Base-by-base conservation (phyloP, 2,797 vertebrate species). In the Dicrostonyx torquatus region DNA sequence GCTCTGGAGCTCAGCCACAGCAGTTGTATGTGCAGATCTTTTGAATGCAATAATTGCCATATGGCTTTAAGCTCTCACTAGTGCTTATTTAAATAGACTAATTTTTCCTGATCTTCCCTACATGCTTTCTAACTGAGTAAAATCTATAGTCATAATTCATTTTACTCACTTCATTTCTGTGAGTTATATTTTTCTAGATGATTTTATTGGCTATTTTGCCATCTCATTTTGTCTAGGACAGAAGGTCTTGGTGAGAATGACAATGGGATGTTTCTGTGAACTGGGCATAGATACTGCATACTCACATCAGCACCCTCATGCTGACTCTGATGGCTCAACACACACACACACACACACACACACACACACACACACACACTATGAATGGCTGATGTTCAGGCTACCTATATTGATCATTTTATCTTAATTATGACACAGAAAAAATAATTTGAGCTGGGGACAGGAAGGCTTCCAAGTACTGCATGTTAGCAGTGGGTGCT, bases 351-450 rank as follows among this genome's bases (percentile, higher is more conserved):
- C n/a, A n/a, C n/a, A n/a, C n/a, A n/a, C n/a, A n/a, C n/a, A n/a
- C n/a, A n/a, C n/a, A n/a, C n/a, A n/a, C n/a, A n/a, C n/a, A n/a
- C n/a, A n/a, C n/a, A 55, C 14, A 3, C 68, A 26, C 15, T 76
- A 2, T 40, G 31, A 55, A 68, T 75, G 58, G 5, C 34, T 93
- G 72, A 20, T 24, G 72, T 29, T 89, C 26, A 64, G 45, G 26
- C 53, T 80, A 43, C 45, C n/a, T 87, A 5, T 72, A 24, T 62
- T 55, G 37, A 79, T 87, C 31, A 72, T 7, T 24, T 34, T 60
- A 13, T 79, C 50, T 95, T 72, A 83, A 82, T 60, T 96, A 78
- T 80, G 55, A 76, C 58, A 34, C 15, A 45, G 92, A 94, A 76
- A 60, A n/a, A 83, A 20, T 66, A 75, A 82, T 75, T 62, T 92